Percentiles rank a stretch among this genome's conserved stretches.
phyloP scores from a whole-genome alignment of 2,113 vertebrate species.

The Willisornis vidua region DNA sequence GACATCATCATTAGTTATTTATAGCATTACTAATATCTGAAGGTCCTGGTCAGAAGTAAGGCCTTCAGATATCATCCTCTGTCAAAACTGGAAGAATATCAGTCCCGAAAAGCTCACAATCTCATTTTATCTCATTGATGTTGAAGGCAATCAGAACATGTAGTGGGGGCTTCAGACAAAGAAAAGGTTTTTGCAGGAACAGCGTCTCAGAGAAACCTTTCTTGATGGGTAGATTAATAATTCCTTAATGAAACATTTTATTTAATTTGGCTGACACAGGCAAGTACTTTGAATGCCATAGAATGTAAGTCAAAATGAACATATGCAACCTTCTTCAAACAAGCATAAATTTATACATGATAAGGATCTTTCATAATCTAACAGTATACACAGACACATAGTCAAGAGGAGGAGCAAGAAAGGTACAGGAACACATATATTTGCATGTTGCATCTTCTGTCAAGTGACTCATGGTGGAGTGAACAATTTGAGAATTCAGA shows the following conservation, averaged over 20 bases:
- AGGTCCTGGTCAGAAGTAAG: not conserved
- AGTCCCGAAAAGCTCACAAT: not conserved
- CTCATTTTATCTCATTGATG: not conserved
- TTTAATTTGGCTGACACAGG: not conserved
- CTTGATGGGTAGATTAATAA: not conserved
- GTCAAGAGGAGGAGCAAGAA: not conserved
- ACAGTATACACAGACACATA: not conserved
- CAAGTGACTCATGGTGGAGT: not conserved
- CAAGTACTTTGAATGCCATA: not conserved
- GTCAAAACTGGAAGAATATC: not conserved
- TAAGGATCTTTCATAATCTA: not conserved
- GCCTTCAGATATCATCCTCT: not conserved
- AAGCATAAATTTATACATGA: not conserved
- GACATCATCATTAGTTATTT: constrained; percentile 56
- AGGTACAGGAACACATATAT: not conserved
- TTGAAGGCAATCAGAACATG: not conserved
- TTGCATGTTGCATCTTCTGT: not conserved
- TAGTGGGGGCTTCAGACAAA: not conserved
- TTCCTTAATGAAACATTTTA: not conserved
- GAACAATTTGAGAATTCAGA: constrained; percentile 13
- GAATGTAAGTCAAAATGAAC: not conserved
- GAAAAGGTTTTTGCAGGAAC: not conserved
- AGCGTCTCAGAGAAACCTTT: not conserved
- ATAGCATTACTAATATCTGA: not conserved
- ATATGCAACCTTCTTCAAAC: not conserved